Conservation (phyloP, 1,140 invertebrate genomes). For the Paraescarpia echinospica region DNA sequence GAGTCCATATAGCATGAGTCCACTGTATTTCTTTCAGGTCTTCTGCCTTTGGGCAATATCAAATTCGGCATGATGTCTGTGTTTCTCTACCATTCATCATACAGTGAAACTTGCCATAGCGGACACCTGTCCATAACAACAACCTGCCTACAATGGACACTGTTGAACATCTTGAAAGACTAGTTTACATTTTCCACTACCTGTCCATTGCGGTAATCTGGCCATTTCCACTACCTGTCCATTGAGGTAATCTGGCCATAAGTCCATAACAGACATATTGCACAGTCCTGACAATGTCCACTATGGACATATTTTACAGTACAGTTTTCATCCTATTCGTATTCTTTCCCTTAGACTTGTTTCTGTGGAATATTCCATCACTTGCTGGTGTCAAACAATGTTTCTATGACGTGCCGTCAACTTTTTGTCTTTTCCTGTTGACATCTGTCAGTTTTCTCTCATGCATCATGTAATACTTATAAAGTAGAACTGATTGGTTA, state of each 20-base stretch:
- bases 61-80: not conserved
- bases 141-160: no score
- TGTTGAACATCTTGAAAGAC: no score
- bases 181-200: no score
- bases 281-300: no score
- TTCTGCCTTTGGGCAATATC: not conserved
- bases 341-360: not conserved
- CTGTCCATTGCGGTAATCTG: no score
- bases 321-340: not conserved
- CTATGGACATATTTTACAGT: not conserved
- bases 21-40: not conserved
- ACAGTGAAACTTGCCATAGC: not conserved
- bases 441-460: not conserved
- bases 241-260: no score
- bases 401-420: not conserved
- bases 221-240: no score
- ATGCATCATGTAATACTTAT: not conserved
- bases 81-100: not conserved
- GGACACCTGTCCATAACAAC: no score
- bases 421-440: no score
- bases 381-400: not conserved
- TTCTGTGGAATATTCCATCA: not conserved
- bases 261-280: no score
- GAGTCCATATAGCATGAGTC: not conserved
- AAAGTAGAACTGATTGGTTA: not conserved